Base-by-base conservation (phyloP, 2,888 invertebrate genomes). In the Campoplex capitator region DNA sequence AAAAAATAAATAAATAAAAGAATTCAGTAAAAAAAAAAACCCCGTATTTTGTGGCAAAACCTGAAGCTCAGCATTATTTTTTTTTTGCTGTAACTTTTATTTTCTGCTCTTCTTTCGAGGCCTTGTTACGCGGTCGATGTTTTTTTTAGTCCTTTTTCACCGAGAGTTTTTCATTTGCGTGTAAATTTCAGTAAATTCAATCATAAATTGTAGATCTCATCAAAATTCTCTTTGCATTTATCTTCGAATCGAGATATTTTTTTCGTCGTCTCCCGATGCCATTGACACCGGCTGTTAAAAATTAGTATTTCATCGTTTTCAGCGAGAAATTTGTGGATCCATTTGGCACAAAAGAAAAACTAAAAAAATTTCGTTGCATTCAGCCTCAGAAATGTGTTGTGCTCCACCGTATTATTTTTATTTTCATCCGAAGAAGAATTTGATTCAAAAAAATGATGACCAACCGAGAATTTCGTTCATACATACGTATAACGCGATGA, bases 81-180 rank as follows among this genome's bases (percentile, higher is more conserved):
- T 73, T 48, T 71, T 79, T 58, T 16, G 51, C 23, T 56, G 7
- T 45, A 51, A 58, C 38, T 76, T 62, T 42, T 76, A 32, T 76
- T 62, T 76, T 76, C 6, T 28, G n/a, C 42, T n/a, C 23, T 75
- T 42, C 45, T 74, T 38, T 62, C 62, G 62, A 62, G 62, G 0
- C 32, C 62, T 32, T 62, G 62, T 62, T 62, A 62, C 62, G 58
- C 28, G 1, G 16, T 32, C 32, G 18, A 28, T 71, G n/a, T n/a
- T n/a, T 51, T 51, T 48, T 48, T 71, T 16, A 3, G 8, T 3
- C 70, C 48, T 16, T 42, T 67, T 67, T 51, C 3, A 18, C 51
- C 16, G 28, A 28, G 18, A 42, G 42, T 32, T 58, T 58, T 58
- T 8, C 32, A 58, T 58, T 28, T 28, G 3, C 58, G 58, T 58